A percentile compares a stretch with the other conserved stretches of the same genome.
Evolutionary conservation across 2,113 vertebrate species (phyloP).

Genomic region (Rattus norvegicus): DNA sequence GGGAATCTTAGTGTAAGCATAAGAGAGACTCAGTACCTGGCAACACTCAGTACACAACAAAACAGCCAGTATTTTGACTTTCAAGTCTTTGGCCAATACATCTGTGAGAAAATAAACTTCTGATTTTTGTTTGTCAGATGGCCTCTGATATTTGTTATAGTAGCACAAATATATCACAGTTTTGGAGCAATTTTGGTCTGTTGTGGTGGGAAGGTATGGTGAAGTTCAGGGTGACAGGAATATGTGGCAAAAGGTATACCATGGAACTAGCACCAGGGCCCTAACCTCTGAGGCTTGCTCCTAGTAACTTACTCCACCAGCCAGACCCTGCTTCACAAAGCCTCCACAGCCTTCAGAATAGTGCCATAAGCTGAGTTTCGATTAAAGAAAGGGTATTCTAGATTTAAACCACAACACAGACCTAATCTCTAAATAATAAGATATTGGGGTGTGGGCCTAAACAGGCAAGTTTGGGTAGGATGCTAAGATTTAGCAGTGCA

Average conservation of each 20-base stretch:
- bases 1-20: background rate
- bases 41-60: background rate
- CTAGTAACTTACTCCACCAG: background rate
- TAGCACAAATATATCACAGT: background rate
- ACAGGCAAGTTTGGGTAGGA: background rate
- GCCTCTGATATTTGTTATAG: background rate
- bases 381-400: background rate
- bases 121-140: background rate
- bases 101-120: background rate
- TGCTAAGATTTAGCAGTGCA: background rate
- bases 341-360: background rate
- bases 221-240: background rate
- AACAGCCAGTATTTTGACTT: background rate
- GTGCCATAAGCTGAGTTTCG: background rate
- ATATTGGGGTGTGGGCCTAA: background rate
- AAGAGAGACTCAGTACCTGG: background rate
- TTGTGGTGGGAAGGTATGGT: background rate
- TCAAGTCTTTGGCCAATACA: background rate
- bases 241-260: background rate
- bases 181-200: background rate
- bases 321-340: background rate
- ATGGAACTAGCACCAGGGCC: background rate
- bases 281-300: background rate
- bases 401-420: background rate
- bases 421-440: background rate